Evolutionary conservation across 2,797 vertebrate species (phyloP), one percentile per base, ranked within the genome.

Genomic region (Pteronotus mesoamericanus): DNA sequence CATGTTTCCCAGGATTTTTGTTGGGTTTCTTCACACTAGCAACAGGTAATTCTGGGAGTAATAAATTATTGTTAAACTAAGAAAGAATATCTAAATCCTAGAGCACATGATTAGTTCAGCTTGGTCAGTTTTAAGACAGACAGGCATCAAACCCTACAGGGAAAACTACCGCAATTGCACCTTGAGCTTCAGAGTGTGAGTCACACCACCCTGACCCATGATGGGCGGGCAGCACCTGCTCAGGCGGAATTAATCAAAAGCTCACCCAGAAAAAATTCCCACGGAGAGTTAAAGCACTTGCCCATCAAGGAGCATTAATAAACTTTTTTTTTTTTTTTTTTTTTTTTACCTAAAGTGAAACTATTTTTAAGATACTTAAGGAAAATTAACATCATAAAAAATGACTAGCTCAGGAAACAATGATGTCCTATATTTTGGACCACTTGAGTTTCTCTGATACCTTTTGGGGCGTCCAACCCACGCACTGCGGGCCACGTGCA

Each of bases 1-100:
- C 72, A 10, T 26, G 32, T 90, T 86, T 69, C 78, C 37, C 29
- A 72, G 26, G 71, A 46, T 87, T 95, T 85, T 64, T 59, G 21
- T 64, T 86, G 32, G 3, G 6, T 95, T 96, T 95, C 34, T 92
- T 91, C 68, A 89, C 29, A 77, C 21, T 72, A 72, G 74, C 32
- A 92, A 86, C 71, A 94, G 29, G 34, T 26, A 37, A 95, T 90
- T 95, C 64, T 75, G 15, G 29, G 79, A 92, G 16, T 74, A 94
- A 78, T n/a, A 89, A 89, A 79, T 82, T 86, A 39, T 80, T 92
- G 95, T 93, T 85, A 80, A 90, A 82, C 53, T 55, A 94, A 82
- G 46, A 89, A 94, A 80, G 64, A 68, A 69, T 64, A 74, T 72
- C 46, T 75, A 91, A 92, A 77, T 83, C 37, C 39, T 88, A 86